Evolutionary conservation across 2,797 vertebrate species (phyloP).

Genomic region (Amphiprion clarkii): DNA sequence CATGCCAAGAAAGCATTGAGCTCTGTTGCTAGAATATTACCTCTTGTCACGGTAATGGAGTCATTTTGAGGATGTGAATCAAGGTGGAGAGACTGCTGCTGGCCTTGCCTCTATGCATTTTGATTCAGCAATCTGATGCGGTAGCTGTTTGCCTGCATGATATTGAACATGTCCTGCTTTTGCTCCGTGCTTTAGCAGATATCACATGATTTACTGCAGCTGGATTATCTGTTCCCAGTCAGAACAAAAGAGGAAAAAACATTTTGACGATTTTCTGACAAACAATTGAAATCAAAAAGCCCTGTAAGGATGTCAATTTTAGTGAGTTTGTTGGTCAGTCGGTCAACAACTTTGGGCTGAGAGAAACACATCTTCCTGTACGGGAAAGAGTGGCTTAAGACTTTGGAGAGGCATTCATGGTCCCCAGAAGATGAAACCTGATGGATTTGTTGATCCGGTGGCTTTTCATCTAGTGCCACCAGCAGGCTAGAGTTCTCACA

Average conservation of each 20-base stretch:
- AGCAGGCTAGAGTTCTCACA: background rate
- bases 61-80: constrained; percentile 52
- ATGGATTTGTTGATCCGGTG: background rate
- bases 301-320: background rate
- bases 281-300: background rate
- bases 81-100: constrained; percentile 33
- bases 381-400: background rate
- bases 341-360: background rate
- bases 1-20: constrained; percentile 57
- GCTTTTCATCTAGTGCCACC: too few species aligned
- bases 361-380: too few species aligned
- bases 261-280: constrained; percentile 3
- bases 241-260: constrained; percentile 24
- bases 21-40: constrained; percentile 58
- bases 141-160: constrained; percentile 22
- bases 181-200: constrained; percentile 22
- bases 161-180: constrained; percentile 28
- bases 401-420: background rate
- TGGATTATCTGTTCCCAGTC: constrained; percentile 22
- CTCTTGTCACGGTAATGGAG: constrained; percentile 70
- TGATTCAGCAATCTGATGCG: constrained; percentile 22
- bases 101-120: constrained; percentile 13
- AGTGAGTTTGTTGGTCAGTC: too few species aligned
- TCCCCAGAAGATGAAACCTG: background rate
- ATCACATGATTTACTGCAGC: constrained; percentile 34